Conservation (phyloP, 2,797 vertebrate genomes). For the Cirrhinus mrigala region DNA sequence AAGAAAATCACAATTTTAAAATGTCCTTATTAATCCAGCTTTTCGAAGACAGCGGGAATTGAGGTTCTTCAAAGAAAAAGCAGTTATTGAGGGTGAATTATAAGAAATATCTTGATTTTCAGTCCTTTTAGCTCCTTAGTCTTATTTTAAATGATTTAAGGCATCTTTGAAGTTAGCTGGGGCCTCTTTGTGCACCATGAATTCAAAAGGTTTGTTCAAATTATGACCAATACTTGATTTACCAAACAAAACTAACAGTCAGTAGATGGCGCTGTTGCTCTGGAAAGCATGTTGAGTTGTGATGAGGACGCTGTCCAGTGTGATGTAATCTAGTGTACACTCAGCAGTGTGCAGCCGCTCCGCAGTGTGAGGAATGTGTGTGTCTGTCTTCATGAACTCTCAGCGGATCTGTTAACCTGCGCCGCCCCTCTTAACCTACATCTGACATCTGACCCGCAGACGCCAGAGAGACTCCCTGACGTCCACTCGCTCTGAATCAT, state of each 20-base stretch:
- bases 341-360: background rate
- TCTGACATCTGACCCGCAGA: constrained; percentile 67
- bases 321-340: constrained; percentile 8
- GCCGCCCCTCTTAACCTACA: constrained; percentile 48
- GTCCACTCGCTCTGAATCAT: background rate
- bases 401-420: constrained; percentile 14
- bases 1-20: too few relatives aligned
- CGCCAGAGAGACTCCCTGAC: constrained; percentile 51
- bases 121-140: background rate
- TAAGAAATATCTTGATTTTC: too few relatives aligned
- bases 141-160: background rate
- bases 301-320: background rate
- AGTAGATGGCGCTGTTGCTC: constrained; percentile 71
- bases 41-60: too few relatives aligned
- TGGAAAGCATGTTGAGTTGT: background rate
- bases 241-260: constrained; percentile 42
- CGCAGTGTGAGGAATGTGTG: constrained; percentile 9
- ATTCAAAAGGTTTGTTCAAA: background rate
- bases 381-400: constrained; percentile 18
- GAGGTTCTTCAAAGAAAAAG: background rate
- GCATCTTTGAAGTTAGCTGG: background rate
- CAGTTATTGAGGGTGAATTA: too few relatives aligned
- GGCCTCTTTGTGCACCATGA: too few relatives aligned
- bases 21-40: too few relatives aligned
- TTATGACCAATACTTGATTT: background rate